A percentile compares a stretch with the other conserved stretches of the same genome.
These are phyloP conservation scores for Arrhopalites spinosus DNA, from an alignment of 2,888 invertebrate genomes.

Conservation along the genomic window DNA sequence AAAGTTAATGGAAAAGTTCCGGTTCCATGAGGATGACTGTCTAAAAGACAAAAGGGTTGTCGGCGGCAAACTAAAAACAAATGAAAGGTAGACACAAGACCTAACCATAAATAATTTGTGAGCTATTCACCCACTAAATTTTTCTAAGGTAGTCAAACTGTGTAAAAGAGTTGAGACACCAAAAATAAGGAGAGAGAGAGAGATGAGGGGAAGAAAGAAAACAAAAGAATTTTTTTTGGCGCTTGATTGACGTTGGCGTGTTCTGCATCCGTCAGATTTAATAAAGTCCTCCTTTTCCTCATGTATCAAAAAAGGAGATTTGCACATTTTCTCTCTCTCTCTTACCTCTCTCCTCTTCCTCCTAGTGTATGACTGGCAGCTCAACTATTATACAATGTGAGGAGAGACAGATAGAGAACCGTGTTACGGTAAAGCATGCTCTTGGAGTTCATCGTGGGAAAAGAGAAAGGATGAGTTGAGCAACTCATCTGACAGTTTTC, in stretches of 20 bases:
- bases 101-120: constrained; percentile 6
- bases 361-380: background rate
- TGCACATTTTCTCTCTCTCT: background rate
- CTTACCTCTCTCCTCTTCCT: background rate
- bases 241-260: constrained; percentile 50
- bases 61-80: background rate
- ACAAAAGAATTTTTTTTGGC: constrained; percentile 36
- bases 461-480: background rate
- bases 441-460: background rate
- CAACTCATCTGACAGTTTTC: constrained; percentile 8
- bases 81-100: background rate
- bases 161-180: background rate
- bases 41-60: background rate
- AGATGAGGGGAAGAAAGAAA: constrained; percentile 2
- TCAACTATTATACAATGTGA: background rate
- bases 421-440: background rate
- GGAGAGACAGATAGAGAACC: background rate
- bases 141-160: no score
- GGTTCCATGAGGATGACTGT: no score
- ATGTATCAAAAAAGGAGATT: constrained; percentile 5
- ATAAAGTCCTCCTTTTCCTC: constrained; percentile 44
- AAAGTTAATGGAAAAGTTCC: no score
- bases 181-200: background rate
- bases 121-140: no score
- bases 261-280: constrained; percentile 56